Evolutionary conservation across 2,888 invertebrate species (phyloP), one percentile per base, ranked within the genome.

Genomic region (Cerceris ruficornis): DNA sequence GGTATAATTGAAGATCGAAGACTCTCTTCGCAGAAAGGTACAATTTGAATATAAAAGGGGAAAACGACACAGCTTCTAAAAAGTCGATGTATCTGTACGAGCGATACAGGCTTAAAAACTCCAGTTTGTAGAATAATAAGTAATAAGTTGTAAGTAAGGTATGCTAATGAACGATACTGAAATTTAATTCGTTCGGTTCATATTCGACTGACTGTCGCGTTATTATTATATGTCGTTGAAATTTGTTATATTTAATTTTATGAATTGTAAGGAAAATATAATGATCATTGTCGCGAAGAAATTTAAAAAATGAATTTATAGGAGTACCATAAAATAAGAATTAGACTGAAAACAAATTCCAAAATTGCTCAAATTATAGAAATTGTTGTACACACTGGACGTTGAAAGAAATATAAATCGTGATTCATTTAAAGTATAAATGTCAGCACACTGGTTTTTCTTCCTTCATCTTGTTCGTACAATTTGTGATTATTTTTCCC

Each of bases 341-440:
- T n/a, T n/a, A 49, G 28, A 68, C 64, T 49, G 43, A 67, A 8
- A 39, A 39, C 14, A 52, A 62, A 60, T 59, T 15, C 61, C 55
- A 41, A 54, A 46, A 65, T 73, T 43, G 60, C 28, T 66, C 43
- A 65, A 66, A 61, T 54, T 54, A 54, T 66, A 69, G 59, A 13
- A 59, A 73, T 66, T 72, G 59, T 69, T 88, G 88, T 89, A 87
- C 80, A 89, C 28, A 50, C 55, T 69, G 72, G 75, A 75, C 55
- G 15, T 64, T 76, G 72, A 81, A 73, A 69, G 74, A 58, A 67
- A 80, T 66, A 77, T 17, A 14, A 75, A 69, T 80, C 81, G 58
- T 82, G 75, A 86, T 81, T 85, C 82, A 72, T 81, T 61, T 55
- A 59, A 46, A 68, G 13, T 11, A 28, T 43, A 49, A 49, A 9